Conservation (phyloP, 2,113 vertebrate genomes). For the Zapus hudsonius region DNA sequence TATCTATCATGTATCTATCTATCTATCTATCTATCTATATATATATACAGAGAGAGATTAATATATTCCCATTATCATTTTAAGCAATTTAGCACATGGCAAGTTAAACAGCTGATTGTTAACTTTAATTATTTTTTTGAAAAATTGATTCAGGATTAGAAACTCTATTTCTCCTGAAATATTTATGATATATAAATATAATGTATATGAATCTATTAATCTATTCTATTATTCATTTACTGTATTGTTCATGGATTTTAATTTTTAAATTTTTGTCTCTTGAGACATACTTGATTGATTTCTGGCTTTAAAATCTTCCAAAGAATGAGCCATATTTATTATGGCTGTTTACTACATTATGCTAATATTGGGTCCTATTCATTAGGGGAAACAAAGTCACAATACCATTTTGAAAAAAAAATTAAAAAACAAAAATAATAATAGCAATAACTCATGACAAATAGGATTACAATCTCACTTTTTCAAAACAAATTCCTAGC, state of each 20-base stretch:
- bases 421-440: background rate
- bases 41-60: background rate
- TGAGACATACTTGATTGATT: background rate
- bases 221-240: constrained; percentile 58
- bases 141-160: constrained; percentile 47
- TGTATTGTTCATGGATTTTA: constrained; percentile 9
- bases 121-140: constrained; percentile 36
- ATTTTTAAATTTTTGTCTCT: constrained; percentile 41
- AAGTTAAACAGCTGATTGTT: constrained; percentile 55
- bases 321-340: background rate
- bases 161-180: constrained; percentile 51
- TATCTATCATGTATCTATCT: too few species aligned
- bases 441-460: background rate
- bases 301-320: background rate
- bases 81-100: background rate
- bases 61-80: background rate
- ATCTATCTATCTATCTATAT: background rate
- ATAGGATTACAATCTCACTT: background rate
- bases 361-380: background rate
- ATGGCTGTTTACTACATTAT: background rate
- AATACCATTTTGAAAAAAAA: background rate
- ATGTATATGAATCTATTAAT: constrained; percentile 42
- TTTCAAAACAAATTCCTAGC: background rate
- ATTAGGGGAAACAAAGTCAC: background rate
- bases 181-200: constrained; percentile 62